Evolutionary conservation across 2,797 vertebrate genomes (phyloP), one percentile per base, ranked within the genome.

Genomic region (Craterocephalus amniculus): DNA sequence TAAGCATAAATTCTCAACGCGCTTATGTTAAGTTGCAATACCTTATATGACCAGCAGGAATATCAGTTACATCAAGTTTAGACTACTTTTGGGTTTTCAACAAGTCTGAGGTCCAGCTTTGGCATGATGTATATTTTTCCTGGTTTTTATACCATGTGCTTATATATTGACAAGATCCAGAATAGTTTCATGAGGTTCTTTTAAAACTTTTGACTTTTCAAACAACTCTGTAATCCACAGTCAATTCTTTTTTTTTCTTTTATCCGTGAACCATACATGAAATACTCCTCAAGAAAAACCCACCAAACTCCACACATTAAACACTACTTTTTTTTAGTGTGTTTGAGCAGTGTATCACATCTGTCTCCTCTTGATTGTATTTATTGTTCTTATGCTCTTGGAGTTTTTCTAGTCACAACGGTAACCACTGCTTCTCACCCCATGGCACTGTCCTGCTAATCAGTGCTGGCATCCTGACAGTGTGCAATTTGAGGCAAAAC

Each of bases 401-500:
- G 71, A 66, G 62, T 60, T 78, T 67, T 82, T 66, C 64, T 68
- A 36, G 68, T 83, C 83, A 71, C 51, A 52, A 67, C 64, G 34
- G 59, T 72, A 83, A 80, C 79, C 63, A n/a, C 57, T 70, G 80
- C 78, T 69, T 84, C 73, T 84, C 84, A 74, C 82, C 78, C 79
- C 58, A 65, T 84, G 81, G 84, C 87, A 87, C 76, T 90, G 88
- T 92, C 87, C 90, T 72, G 76, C 86, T 93, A 93, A 93, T 93
- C 91, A 93, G 87, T 40, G 63, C 77, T 87, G 87, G 84, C 82
- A 92, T 87, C 84, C 85, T 89, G 62, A 66, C 71, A 91, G 90
- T 83, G 87, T 92, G 89, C 94, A 92, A 95, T 95, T 96, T 89
- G 91, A 91, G 92, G 93, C 91, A 87, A 87, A 81, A 90, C 90